phyloP scores from a whole-genome alignment of 2,113 vertebrate genomes.

The Sturnira hondurensis region DNA sequence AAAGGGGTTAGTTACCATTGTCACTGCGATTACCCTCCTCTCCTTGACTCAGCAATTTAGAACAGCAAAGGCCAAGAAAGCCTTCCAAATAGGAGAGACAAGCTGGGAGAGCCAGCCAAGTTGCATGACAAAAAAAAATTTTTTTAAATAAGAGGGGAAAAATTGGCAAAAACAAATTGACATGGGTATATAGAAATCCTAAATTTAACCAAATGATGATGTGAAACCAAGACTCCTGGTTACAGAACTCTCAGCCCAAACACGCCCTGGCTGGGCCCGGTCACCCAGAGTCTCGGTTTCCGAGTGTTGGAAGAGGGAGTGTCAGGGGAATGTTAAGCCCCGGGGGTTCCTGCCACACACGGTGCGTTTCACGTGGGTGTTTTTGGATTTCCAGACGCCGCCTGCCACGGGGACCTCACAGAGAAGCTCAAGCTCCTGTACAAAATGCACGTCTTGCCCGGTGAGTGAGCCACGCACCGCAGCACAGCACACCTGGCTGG shows the following conservation, averaged over 20 bases:
- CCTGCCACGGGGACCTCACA: constrained; percentile 93
- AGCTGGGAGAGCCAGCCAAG: neutral
- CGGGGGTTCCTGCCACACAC: rapidly evolving
- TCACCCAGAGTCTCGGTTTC: neutral
- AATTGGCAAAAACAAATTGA: neutral
- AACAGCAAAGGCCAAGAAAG: neutral
- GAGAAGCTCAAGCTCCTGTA: constrained; percentile 97
- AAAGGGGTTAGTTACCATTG: neutral
- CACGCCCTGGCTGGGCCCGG: neutral
- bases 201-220: neutral
- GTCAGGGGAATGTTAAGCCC: rapidly evolving
- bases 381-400: constrained; percentile 83
- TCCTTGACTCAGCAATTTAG: neutral
- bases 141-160: neutral
- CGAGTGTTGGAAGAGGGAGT: neutral
- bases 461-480: constrained; percentile 77
- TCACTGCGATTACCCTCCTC: neutral
- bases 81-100: too few relatives aligned
- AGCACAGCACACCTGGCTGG: rapidly evolving
- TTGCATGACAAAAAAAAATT: neutral
- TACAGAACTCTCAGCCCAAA: neutral
- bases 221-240: neutral
- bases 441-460: constrained; percentile 95
- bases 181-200: neutral
- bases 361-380: neutral